Conservation (phyloP, 2,797 vertebrate genomes). For the Florisuga fusca region DNA sequence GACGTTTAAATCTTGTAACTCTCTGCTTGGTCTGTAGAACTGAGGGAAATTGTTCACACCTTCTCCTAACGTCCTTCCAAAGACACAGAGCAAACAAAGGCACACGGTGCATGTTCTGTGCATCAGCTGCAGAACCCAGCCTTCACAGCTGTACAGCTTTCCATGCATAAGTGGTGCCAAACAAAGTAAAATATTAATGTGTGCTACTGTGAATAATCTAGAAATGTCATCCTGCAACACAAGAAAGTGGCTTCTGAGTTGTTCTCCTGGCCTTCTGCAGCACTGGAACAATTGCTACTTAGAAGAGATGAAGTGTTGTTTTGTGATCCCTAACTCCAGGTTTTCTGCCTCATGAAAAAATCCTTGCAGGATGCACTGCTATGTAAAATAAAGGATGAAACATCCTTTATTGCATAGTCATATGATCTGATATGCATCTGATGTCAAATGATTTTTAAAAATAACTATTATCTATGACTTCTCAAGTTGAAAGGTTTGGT, state of each 20-base stretch:
- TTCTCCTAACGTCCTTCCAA: neutral
- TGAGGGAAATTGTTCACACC: neutral
- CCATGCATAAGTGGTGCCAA: neutral
- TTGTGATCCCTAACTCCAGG: neutral
- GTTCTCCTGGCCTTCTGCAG: neutral
- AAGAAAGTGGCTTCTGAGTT: slow-evolving; percentile 7
- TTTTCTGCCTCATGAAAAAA: neutral
- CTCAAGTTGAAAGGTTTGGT: neutral
- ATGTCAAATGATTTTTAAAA: neutral
- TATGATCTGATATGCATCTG: neutral
- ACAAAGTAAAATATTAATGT: slow-evolving; percentile 44
- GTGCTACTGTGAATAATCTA: slow-evolving; percentile 34
- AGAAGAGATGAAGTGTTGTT: neutral
- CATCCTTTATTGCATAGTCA: neutral
- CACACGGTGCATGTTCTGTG: neutral
- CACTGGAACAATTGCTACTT: neutral
- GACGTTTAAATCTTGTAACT: neutral
- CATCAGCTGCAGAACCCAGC: neutral
- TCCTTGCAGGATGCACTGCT: neutral
- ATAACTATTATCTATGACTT: neutral
- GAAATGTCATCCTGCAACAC: slow-evolving; percentile 17
- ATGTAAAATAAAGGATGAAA: neutral
- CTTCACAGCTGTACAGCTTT: slow-evolving; percentile 7
- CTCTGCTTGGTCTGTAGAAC: neutral
- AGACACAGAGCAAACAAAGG: neutral